phyloP scores from a whole-genome alignment of 2,113 vertebrate genomes.

The Trichechus manatus region DNA sequence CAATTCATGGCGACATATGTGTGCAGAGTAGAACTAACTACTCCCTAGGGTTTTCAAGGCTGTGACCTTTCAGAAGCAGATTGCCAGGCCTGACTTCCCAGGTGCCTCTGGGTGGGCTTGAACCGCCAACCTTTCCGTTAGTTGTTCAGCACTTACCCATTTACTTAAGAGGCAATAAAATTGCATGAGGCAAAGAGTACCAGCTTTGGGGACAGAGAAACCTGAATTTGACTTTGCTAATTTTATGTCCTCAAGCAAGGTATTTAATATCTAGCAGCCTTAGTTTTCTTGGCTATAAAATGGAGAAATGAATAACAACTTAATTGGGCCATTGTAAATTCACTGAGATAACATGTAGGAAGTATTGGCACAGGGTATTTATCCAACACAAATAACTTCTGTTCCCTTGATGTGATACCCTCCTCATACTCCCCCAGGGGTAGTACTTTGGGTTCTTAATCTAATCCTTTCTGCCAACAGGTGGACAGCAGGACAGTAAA shows the following conservation, averaged over 20 bases:
- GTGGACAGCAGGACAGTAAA: not conserved
- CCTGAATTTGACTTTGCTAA: not conserved
- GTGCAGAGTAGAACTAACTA: too few relatives aligned
- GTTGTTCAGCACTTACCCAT: not conserved
- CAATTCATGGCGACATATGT: not conserved
- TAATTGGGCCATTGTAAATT: not conserved
- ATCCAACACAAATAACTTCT: not conserved
- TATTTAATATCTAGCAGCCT: not conserved
- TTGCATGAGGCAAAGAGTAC: not conserved
- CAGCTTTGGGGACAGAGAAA: not conserved
- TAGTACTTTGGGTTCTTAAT: not conserved
- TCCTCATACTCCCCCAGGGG: accelerated
- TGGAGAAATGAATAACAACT: not conserved
- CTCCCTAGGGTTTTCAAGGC: not conserved
- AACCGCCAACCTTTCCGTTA: not conserved
- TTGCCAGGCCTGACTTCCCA: not conserved
- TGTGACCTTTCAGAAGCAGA: not conserved
- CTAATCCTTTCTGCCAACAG: not conserved
- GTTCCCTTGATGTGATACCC: not conserved
- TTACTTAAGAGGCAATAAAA: not conserved
- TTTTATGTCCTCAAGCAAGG: not conserved
- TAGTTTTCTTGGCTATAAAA: not conserved
- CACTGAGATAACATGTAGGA: not conserved
- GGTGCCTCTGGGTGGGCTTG: not conserved
- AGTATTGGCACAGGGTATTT: not conserved